Conservation (phyloP, 2,888 invertebrate species). For the Eristalis tenax region DNA sequence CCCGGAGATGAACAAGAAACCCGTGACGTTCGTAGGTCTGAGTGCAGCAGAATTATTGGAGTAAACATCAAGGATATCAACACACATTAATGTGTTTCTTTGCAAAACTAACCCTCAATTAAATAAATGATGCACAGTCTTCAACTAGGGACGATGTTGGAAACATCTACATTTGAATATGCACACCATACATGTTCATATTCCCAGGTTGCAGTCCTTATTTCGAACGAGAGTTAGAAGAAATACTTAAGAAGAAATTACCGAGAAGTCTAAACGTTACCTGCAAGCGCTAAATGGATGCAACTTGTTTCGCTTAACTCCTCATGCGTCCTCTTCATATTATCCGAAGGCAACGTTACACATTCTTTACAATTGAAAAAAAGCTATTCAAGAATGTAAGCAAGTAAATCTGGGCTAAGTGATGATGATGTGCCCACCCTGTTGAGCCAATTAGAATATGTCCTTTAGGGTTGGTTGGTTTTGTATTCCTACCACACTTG, state of each 20-base stretch:
- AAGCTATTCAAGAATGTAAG: background rate
- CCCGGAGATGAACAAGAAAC: background rate
- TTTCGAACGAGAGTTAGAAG: background rate
- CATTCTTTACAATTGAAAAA: background rate
- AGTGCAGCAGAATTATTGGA: background rate
- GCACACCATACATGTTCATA: background rate
- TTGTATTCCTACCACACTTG: background rate
- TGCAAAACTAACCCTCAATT: background rate
- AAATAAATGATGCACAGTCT: background rate
- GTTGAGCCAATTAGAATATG: constrained; percentile 55
- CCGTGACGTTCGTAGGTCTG: background rate
- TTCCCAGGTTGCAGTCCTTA: background rate
- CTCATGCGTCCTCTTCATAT: background rate
- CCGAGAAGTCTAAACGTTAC: background rate
- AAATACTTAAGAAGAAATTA: background rate
- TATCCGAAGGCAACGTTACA: background rate
- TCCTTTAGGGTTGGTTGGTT: constrained; percentile 21
- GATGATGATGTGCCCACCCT: constrained; percentile 28
- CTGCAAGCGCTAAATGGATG: background rate
- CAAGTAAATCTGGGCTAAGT: constrained; percentile 57
- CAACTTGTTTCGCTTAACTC: background rate
- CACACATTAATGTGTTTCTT: background rate
- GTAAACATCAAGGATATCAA: background rate
- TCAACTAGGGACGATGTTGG: background rate
- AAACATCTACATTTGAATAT: background rate